Evolutionary conservation across 2,113 vertebrate species (phyloP).

Genomic region (Antigone vipio): DNA sequence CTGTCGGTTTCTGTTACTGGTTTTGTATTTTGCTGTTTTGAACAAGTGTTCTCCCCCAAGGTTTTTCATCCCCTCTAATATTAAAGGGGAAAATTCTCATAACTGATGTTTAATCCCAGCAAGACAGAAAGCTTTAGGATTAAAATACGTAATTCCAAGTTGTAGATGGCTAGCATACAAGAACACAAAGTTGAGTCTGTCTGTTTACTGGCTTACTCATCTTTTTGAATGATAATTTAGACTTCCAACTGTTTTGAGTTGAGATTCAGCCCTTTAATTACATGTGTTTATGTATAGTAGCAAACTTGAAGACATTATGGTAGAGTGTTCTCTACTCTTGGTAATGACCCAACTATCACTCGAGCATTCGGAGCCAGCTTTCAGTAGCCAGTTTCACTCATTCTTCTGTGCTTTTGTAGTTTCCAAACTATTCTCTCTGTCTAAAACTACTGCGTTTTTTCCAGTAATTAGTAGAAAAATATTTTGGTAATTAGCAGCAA

Average conservation of each 20-base stretch:
- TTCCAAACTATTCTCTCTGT: slow-evolving; percentile 43
- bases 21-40: neutral
- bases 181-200: slow-evolving; percentile 61
- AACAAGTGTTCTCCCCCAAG: neutral
- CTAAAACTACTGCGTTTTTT: neutral
- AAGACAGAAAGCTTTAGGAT: slow-evolving; percentile 29
- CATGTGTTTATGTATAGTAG: slow-evolving; percentile 60
- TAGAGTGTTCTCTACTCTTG: slow-evolving; percentile 55
- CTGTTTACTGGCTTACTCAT: slow-evolving; percentile 58
- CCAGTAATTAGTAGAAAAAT: slow-evolving; percentile 47
- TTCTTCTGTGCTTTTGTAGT: slow-evolving; percentile 59
- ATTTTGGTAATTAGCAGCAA: slow-evolving; percentile 57
- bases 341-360: slow-evolving; percentile 64
- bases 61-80: neutral
- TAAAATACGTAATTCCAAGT: slow-evolving; percentile 40
- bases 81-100: neutral
- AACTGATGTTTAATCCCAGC: neutral
- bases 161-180: slow-evolving; percentile 54
- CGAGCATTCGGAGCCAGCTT: slow-evolving; percentile 38
- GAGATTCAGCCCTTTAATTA: slow-evolving; percentile 60
- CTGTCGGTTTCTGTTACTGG: neutral
- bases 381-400: slow-evolving; percentile 45
- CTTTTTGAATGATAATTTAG: slow-evolving; percentile 60
- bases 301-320: slow-evolving; percentile 66
- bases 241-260: slow-evolving; percentile 65